These are phyloP conservation scores for Oceanites oceanicus DNA, from an alignment of 2,113 vertebrate species.

Conservation along the genomic window DNA sequence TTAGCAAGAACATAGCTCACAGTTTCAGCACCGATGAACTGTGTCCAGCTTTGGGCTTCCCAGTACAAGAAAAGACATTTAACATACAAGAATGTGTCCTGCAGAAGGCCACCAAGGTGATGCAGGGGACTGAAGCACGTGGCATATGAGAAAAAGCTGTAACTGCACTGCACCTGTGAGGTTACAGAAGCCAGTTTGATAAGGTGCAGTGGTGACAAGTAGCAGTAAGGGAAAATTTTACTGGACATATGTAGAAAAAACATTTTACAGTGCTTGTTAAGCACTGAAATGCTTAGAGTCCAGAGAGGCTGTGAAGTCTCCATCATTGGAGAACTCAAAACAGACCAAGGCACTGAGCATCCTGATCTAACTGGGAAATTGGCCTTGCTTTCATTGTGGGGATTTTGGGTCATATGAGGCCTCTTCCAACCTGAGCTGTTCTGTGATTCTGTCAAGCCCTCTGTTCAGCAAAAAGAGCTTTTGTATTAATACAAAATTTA, in stretches of 20 bases:
- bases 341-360: not conserved
- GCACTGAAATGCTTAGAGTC: not conserved
- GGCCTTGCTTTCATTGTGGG: not conserved
- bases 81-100: not conserved
- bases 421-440: not conserved
- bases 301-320: not conserved
- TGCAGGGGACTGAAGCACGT: no score
- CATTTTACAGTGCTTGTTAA: not conserved
- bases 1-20: not conserved
- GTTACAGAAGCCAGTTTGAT: not conserved
- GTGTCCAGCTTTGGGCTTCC: not conserved
- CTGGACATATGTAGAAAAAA: not conserved
- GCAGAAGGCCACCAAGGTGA: not conserved
- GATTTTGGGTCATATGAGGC: not conserved
- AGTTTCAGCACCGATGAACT: not conserved
- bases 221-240: not conserved
- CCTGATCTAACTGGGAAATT: not conserved
- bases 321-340: not conserved
- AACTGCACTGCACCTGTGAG: not conserved
- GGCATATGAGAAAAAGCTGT: not conserved
- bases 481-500: not conserved
- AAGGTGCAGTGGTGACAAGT: not conserved
- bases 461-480: not conserved
- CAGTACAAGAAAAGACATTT: not conserved
- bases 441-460: not conserved